Evolutionary conservation across 1,140 invertebrate genomes (phyloP).

Genomic region (Lasioglossum albipes): DNA sequence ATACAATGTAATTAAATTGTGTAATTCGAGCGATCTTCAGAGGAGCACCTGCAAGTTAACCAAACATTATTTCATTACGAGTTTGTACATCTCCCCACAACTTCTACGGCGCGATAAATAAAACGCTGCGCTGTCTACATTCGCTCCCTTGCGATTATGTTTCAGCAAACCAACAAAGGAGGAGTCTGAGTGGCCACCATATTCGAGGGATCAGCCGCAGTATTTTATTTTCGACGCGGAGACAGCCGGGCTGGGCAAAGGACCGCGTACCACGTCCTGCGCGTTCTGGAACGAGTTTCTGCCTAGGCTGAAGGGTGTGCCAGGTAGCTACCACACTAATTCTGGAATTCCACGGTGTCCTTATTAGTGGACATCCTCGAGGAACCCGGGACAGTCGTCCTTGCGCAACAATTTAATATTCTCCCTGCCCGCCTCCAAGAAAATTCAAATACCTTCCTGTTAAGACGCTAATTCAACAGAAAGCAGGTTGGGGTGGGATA

Average conservation of each 20-base stretch:
- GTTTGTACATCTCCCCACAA: too few relatives aligned
- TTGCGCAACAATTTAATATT: neutral
- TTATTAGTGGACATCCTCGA: neutral
- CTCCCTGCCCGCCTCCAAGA: neutral
- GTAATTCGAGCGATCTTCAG: too few relatives aligned
- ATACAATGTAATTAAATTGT: too few relatives aligned
- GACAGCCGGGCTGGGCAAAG: slow-evolving; percentile 85
- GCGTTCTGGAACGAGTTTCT: slow-evolving; percentile 98
- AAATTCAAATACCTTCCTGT: neutral
- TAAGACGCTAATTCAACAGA: too few relatives aligned
- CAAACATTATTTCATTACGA: too few relatives aligned
- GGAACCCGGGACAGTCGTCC: too few relatives aligned
- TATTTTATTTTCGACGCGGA: slow-evolving; percentile 95
- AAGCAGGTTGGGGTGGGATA: too few relatives aligned
- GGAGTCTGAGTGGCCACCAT: slow-evolving; percentile 92
- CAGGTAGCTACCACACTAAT: slow-evolving; percentile 80
- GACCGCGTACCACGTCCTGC: slow-evolving; percentile 91
- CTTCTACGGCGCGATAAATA: too few relatives aligned
- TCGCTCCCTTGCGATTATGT: slow-evolving; percentile 52
- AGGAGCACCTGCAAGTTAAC: too few relatives aligned
- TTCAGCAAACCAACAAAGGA: slow-evolving; percentile 90
- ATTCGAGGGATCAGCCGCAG: slow-evolving; percentile 90
- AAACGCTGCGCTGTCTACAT: too few relatives aligned
- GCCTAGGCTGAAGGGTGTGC: slow-evolving; percentile 88
- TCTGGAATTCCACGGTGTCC: neutral